These are phyloP conservation scores for Herpetotheres cachinnans DNA, from an alignment of 2,113 vertebrate species.

Conservation along the genomic window DNA sequence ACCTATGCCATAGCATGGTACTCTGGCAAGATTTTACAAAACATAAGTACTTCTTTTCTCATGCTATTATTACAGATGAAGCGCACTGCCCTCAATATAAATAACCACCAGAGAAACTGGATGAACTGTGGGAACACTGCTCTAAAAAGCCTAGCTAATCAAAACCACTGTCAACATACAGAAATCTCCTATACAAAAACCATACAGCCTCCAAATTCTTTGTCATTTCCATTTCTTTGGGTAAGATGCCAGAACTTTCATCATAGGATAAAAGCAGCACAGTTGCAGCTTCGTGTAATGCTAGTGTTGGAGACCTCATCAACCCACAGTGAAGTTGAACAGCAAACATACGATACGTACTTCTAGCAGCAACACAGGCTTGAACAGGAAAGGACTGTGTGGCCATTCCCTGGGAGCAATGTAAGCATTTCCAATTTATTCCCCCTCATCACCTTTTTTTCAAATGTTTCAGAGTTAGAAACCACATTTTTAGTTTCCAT, in stretches of 20 bases:
- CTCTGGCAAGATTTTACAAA: neutral
- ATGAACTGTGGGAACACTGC: neutral
- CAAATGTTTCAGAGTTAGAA: too few relatives aligned
- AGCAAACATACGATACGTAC: neutral
- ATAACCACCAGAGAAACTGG: neutral
- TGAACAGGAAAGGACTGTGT: neutral
- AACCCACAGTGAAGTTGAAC: neutral
- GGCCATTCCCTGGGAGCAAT: neutral
- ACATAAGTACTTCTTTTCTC: neutral
- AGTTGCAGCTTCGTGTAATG: neutral
- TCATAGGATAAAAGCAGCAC: neutral
- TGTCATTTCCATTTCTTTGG: neutral
- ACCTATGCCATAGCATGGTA: neutral
- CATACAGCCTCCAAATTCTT: neutral
- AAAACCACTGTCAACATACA: neutral
- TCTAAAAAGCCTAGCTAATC: neutral
- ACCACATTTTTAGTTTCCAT: neutral
- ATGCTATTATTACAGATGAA: neutral
- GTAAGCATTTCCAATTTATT: neutral
- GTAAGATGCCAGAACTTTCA: neutral
- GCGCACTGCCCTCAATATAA: neutral
- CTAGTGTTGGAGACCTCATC: neutral
- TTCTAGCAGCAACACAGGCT: neutral
- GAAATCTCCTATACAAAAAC: neutral
- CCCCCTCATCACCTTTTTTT: neutral